Conservation (phyloP, 2,113 vertebrate species). For the Tachysurus fulvidraco region DNA sequence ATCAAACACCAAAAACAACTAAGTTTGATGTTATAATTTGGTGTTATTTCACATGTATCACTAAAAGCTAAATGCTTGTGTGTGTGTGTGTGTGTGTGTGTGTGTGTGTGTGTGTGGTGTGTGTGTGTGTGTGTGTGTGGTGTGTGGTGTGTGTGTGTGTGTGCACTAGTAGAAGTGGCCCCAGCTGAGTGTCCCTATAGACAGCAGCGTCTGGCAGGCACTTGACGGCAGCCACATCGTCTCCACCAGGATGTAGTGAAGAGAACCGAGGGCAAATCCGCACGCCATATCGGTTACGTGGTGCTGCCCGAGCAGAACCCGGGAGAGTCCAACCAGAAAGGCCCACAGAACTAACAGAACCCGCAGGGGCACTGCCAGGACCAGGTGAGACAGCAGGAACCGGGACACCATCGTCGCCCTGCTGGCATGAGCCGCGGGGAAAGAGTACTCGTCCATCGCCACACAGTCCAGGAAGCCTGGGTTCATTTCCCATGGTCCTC, state of each 20-base stretch:
- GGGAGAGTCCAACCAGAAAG: slow-evolving; percentile 85
- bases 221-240: slow-evolving; percentile 91
- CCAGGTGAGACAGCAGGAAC: slow-evolving; percentile 95
- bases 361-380: slow-evolving; percentile 89
- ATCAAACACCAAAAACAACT: not conserved
- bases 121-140: slow-evolving; percentile 28
- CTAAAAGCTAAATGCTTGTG: not conserved
- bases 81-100: slow-evolving; percentile 22
- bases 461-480: slow-evolving; percentile 87
- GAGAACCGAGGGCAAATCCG: slow-evolving; percentile 86
- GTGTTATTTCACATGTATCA: not conserved
- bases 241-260: slow-evolving; percentile 93
- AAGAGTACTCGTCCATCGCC: slow-evolving; percentile 92
- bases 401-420: slow-evolving; percentile 91
- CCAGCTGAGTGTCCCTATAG: slow-evolving; percentile 82
- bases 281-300: slow-evolving; percentile 90
- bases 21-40: not conserved
- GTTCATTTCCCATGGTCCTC: slow-evolving; percentile 84
- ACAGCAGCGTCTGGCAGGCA: slow-evolving; percentile 91
- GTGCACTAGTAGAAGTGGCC: slow-evolving; percentile 63
- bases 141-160: slow-evolving; percentile 13
- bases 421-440: slow-evolving; percentile 91
- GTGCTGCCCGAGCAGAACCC: slow-evolving; percentile 89
- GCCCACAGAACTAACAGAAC: slow-evolving; percentile 94
- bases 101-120: slow-evolving; percentile 2